These are phyloP conservation scores for Apodemia hepburni DNA, from an alignment of 2,888 invertebrate species.

Conservation along the genomic window DNA sequence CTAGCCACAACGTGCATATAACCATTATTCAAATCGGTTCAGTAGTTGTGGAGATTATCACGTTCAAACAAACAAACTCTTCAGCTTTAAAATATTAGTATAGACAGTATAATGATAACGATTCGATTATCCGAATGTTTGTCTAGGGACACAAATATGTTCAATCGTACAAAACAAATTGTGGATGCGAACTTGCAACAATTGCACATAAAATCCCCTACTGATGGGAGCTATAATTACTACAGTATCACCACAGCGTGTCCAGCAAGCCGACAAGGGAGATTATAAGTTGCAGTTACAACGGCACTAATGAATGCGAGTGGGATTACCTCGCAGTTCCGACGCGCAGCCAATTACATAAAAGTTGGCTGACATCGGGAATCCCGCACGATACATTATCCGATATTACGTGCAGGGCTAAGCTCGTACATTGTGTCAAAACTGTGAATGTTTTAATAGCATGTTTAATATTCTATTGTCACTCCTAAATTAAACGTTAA, in stretches of 20 bases:
- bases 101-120: not conserved
- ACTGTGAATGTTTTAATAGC: slow-evolving; percentile 14
- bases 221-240: slow-evolving; percentile 6
- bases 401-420: slow-evolving; percentile 26
- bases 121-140: not conserved
- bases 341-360: slow-evolving; percentile 49
- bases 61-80: too few relatives aligned
- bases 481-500: slow-evolving; percentile 2
- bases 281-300: slow-evolving; percentile 61
- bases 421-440: slow-evolving; percentile 19
- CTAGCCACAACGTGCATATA: too few relatives aligned
- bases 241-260: slow-evolving; percentile 17
- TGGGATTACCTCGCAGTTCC: slow-evolving; percentile 45
- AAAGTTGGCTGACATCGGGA: slow-evolving; percentile 53
- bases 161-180: not conserved
- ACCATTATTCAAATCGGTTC: too few relatives aligned
- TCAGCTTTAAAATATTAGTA: not conserved
- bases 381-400: slow-evolving; percentile 48
- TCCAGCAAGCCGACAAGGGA: slow-evolving; percentile 31
- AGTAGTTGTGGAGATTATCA: too few relatives aligned
- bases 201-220: not conserved
- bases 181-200: not conserved
- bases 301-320: slow-evolving; percentile 54
- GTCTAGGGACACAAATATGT: not conserved
- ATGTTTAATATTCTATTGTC: slow-evolving; percentile 14